phyloP scores from a whole-genome alignment of 2,797 vertebrate species.

The Oryzias dopingdopingensis region DNA sequence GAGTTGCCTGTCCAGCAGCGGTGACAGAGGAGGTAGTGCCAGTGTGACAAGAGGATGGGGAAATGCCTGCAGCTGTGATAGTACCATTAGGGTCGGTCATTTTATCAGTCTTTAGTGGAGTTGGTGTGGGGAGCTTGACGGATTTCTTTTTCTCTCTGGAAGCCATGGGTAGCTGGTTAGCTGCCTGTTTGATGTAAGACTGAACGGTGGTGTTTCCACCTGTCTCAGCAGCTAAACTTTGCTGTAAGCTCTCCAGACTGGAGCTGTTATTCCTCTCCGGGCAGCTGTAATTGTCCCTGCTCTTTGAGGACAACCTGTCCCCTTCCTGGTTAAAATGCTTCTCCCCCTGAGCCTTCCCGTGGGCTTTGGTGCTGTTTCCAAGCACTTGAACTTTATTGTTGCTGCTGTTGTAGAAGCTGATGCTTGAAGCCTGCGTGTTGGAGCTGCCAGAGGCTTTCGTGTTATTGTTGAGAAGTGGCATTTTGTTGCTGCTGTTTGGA shows the following conservation, averaged over 20 bases:
- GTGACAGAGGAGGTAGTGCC: conserved; percentile 65
- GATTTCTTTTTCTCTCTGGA: conserved; percentile 82
- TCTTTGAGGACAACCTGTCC: conserved; percentile 79
- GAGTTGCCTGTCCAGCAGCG: conserved; percentile 62
- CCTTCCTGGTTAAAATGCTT: conserved; percentile 68
- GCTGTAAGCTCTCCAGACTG: conserved; percentile 70
- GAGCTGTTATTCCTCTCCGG: conserved; percentile 71
- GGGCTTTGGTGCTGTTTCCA: conserved; percentile 68
- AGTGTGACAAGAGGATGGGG: conserved; percentile 65
- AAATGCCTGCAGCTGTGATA: conserved; percentile 54
- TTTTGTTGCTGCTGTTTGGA: conserved; percentile 72
- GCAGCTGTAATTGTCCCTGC: conserved; percentile 69
- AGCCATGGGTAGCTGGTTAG: conserved; percentile 71
- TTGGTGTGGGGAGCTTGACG: conserved; percentile 78
- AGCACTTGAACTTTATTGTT: conserved; percentile 66
- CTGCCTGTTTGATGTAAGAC: conserved; percentile 71
- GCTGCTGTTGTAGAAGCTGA: conserved; percentile 65
- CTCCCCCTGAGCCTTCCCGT: conserved; percentile 67
- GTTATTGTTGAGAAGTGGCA: conserved; percentile 67
- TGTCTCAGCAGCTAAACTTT: conserved; percentile 65
- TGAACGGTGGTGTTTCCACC: conserved; percentile 58
- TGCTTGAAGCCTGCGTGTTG: conserved; percentile 53
- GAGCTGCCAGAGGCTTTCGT: conserved; percentile 56
- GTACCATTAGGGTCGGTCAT: conserved; percentile 86
- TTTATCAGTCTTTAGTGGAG: conserved; percentile 57